Evolutionary conservation across 2,113 vertebrate genomes (phyloP), one percentile per base, ranked within the genome.

Genomic region (Nerophis ophidion): DNA sequence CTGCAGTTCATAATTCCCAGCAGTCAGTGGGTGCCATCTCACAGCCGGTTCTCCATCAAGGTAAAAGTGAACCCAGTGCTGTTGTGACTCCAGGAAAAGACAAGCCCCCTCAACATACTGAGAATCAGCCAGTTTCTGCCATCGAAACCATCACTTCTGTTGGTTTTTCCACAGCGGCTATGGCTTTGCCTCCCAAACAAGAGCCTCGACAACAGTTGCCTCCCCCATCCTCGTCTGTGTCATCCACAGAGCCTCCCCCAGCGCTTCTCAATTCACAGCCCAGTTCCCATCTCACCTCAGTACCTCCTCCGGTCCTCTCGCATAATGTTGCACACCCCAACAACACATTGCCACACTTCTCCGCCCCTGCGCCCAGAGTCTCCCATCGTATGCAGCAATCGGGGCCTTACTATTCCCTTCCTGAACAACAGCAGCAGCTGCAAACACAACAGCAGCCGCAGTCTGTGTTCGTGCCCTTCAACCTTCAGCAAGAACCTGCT

Each of bases 281-380:
- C 33, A 79, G 89, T 86, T 84, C 93, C 62, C 83, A 79, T 85
- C 90, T 83, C 84, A 90, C 85, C 56, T 88, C 0, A 84, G 91
- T 48, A 72, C 90, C 78, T 79, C 91, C 87, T 36, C 81, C 92
- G 26, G 88, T 89, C 61, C 87, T 91, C 76, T 91, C 82, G 46
- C 88, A 85, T 68, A 86, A 76, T 53, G 75, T 82, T 65, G 74
- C 91, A 70, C 93, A 85, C 50, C 76, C 79, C 59, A 85, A 93
- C 90, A 93, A 84, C 92, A 93, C 92, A 75, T 90, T 96, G 88
- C 93, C 95, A 91, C 95, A 95, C 67, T 93, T 96, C 88, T 89
- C 93, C 74, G 90, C 93, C 77, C 91, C 93, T 68, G 91, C 92
- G 5, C 92, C 93, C 79, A 90, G 93, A 85, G 80, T 87, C 60